Conservation (phyloP, 2,113 vertebrate genomes). For the human (Homo sapiens) region GRCh38 chr11:25933001-25933500, state of each 20-base stretch:
- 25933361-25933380: not conserved
- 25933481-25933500: not conserved
- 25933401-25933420: conserved; percentile 44
- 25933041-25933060: not conserved
- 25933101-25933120: not conserved
- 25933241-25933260: not conserved
- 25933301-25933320: not conserved
- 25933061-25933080: not conserved
- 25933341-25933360: not conserved
- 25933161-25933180: not conserved
- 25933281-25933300: not conserved
- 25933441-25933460: conserved; percentile 53
- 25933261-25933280: not conserved
- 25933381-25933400: not conserved
- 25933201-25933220: not conserved
- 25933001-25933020: not conserved
- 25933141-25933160: not conserved
- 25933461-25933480: conserved; percentile 21
- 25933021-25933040: not conserved
- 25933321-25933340: not conserved
- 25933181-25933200: not conserved
- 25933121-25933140: not conserved
- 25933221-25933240: not conserved
- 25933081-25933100: not conserved
- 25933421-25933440: conserved; percentile 43